Evolutionary conservation across 2,113 vertebrate genomes (phyloP), one percentile per base, ranked within the genome.

Genomic region (Barnardius zonarius): DNA sequence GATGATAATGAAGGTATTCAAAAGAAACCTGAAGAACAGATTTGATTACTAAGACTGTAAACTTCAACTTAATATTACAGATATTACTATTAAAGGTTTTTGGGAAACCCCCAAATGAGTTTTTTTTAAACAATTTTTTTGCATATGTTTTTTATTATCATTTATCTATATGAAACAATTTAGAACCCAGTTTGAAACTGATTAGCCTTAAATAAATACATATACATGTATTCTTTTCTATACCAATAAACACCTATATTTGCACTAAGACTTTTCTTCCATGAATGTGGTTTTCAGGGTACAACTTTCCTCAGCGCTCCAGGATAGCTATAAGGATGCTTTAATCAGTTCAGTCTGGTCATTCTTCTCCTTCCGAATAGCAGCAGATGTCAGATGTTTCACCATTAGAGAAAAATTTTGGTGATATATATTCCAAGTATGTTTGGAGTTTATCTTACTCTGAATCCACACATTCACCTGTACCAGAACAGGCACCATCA

Each of bases 21-120:
- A 77, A 90, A 76, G 63, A 70, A 62, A 83, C 43, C 20, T 49
- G 59, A 91, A 68, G 9, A 84, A 64, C 5, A 41, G 11, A 76
- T 57, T 85, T 80, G 48, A 77, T 88, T 80, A 31, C 20, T 86
- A 76, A 76, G 30, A 37, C 23, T 61, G 16, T 43, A 83, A 85
- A 39, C 10, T 76, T 69, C 33, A 83, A 52, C 11, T 73, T 73
- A 48, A 24, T 88, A 39, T 43, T 57, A 33, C 10, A 37, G n/a
- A 48, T 43, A 59, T 5, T 37, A 33, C n/a, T 64, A 61, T 11
- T 77, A 22, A 83, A 57, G 23, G 0, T 39, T 78, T 70, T 57
- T 10, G 9, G 22, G 28, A 3, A 92, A 70, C 3, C 1, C 9
- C 1, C 9, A 54, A 35, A 63, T 4, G 4, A 49, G 1, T 2